Evolutionary conservation across 2,888 invertebrate genomes (phyloP).

Genomic region (Temnothorax rugatulus): DNA sequence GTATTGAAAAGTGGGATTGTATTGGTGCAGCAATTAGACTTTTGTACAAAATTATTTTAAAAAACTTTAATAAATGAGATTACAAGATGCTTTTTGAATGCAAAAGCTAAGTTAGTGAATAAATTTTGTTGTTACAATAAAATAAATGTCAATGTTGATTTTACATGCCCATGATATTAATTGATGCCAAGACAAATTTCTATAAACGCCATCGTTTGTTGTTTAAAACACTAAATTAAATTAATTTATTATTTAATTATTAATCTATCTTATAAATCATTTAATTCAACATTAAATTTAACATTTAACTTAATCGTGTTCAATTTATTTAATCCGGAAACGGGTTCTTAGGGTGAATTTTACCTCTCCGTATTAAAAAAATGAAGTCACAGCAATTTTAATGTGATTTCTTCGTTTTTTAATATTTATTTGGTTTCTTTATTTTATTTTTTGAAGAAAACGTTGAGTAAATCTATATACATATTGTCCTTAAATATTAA

Average conservation of each 20-base stretch:
- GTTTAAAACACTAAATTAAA: not conserved
- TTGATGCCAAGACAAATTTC: not conserved
- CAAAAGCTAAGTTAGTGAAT: not conserved
- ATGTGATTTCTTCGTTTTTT: too few relatives aligned
- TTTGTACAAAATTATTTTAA: not conserved
- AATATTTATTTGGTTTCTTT: too few relatives aligned
- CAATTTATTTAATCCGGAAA: too few relatives aligned
- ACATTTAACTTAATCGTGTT: not conserved
- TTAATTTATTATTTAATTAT: not conserved
- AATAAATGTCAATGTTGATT: not conserved
- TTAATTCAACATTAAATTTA: not conserved
- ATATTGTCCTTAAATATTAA: too few relatives aligned
- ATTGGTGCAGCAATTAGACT: not conserved
- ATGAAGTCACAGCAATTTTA: too few relatives aligned
- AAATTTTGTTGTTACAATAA: not conserved
- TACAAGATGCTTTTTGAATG: not conserved
- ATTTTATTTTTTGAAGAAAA: too few relatives aligned
- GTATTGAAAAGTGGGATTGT: not conserved
- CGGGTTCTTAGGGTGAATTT: too few relatives aligned
- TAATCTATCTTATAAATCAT: not conserved
- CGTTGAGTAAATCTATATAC: too few relatives aligned
- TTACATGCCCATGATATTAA: not conserved
- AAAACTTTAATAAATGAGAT: not conserved
- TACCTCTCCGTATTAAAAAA: too few relatives aligned
- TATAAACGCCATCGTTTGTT: not conserved